Evolutionary conservation across 1,140 invertebrate genomes (phyloP), one percentile per base, ranked within the genome.

Genomic region (Drosophila ohnishii): DNA sequence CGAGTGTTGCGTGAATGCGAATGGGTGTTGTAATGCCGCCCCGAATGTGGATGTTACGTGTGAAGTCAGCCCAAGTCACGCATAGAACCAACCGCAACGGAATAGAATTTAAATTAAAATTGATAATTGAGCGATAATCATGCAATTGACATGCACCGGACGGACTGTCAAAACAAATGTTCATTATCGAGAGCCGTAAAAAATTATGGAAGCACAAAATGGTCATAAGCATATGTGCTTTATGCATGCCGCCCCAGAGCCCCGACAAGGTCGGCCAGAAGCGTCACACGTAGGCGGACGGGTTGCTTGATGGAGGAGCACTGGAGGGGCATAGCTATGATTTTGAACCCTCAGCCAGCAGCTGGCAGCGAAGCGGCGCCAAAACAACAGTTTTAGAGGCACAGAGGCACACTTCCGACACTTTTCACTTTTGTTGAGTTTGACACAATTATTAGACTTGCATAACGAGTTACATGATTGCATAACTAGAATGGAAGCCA

Each of bases 81-180:
- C 78, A 67, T 50, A 64, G 70, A 55, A 57, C 37, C 25, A 40
- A 25, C 11, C 34, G 28, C 34, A 44, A n/a, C 64, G 28, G 61
- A 53, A 44, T 34, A 63, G 47, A 69, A 66, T 48, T 60, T 37
- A 59, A 80, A 76, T 55, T 45, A 11, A 60, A 71, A 82, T 65
- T 62, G 22, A 57, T 58, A 59, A 58, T 70, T 45, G 67, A 37
- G 32, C 53, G 65, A 71, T 77, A 73, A 79, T 88, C 81, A 84
- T 87, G 84, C 83, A 83, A 88, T 80, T 88, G 79, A 70, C 80
- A 87, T 87, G 83, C 84, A 87, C 10, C n/a, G 56, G 65, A 53
- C 58, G 73, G 61, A 28, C 73, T 70, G 74, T 78, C 79, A 85
- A 69, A 81, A 87, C 66, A 87, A 85, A 80, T 76, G 75, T 65